Evolutionary conservation across 2,797 vertebrate genomes (phyloP).

Genomic region (Dryobates pubescens): DNA sequence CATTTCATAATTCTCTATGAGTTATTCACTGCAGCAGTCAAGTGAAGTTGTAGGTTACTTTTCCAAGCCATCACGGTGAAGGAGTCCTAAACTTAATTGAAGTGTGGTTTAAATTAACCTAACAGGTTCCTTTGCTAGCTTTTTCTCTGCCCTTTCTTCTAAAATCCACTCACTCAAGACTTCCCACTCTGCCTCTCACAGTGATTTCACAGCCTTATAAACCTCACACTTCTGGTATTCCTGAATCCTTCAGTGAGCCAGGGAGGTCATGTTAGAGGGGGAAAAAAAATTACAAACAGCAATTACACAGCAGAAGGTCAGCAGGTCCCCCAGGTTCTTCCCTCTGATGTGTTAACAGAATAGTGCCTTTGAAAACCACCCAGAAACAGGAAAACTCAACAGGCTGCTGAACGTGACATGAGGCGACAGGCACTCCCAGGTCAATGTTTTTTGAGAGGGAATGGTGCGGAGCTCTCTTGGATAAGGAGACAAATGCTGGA

Average conservation of each 20-base stretch:
- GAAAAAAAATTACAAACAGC: neutral
- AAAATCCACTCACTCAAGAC: neutral
- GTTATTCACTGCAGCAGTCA: neutral
- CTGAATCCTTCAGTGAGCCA: neutral
- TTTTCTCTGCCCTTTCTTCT: neutral
- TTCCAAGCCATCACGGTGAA: neutral
- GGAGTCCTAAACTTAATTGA: neutral
- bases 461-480: neutral
- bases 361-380: neutral
- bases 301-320: neutral
- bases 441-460: neutral
- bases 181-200: neutral
- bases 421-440: neutral
- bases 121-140: neutral
- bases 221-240: neutral
- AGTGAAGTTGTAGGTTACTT: neutral
- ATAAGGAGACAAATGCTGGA: neutral
- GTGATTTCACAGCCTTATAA: neutral
- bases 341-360: neutral
- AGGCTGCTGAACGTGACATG: neutral
- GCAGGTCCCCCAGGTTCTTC: neutral
- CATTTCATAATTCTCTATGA: too few relatives aligned
- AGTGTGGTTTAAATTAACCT: neutral
- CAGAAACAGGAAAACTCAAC: neutral
- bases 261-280: neutral